Conservation (phyloP, 2,797 vertebrate species). For the Cottoperca gobio region DNA sequence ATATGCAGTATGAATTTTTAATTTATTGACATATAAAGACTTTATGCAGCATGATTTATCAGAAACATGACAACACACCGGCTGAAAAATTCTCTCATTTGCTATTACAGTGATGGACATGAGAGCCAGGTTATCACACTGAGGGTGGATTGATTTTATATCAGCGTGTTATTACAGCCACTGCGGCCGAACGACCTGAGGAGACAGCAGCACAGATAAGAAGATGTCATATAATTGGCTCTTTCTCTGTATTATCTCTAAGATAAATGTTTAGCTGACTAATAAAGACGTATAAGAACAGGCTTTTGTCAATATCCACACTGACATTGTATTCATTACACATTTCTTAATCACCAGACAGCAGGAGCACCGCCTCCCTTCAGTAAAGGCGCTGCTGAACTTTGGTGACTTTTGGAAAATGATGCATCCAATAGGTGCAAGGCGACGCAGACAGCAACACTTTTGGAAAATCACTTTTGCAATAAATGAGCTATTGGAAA, state of each 20-base stretch:
- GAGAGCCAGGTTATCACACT: not conserved
- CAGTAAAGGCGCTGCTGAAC: not conserved
- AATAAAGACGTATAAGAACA: conserved; percentile 18
- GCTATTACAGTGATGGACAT: conserved; percentile 12
- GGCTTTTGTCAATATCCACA: conserved; percentile 6
- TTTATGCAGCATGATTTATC: not conserved
- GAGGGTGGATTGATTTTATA: conserved; percentile 22
- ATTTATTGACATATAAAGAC: conserved; percentile 30
- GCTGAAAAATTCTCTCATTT: conserved; percentile 4
- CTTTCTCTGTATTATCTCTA: not conserved
- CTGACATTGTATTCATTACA: conserved; percentile 28
- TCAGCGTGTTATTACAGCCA: conserved; percentile 6
- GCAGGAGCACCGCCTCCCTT: not conserved
- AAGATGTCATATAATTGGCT: conserved; percentile 13
- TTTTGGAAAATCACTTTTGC: conserved; percentile 21
- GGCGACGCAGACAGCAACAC: not conserved
- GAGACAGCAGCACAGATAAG: conserved; percentile 2
- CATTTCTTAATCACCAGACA: not conserved
- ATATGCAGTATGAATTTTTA: not conserved
- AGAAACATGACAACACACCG: conserved; percentile 20
- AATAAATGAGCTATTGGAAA: conserved; percentile 40
- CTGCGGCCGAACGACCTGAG: not conserved
- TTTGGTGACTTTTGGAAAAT: conserved; percentile 10
- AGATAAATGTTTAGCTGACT: conserved; percentile 11
- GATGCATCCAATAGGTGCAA: not conserved